Evolutionary conservation across 37 sponge, comb jelly and placozoan genomes (phyloP).

Genomic region (Crambe crambe): DNA sequence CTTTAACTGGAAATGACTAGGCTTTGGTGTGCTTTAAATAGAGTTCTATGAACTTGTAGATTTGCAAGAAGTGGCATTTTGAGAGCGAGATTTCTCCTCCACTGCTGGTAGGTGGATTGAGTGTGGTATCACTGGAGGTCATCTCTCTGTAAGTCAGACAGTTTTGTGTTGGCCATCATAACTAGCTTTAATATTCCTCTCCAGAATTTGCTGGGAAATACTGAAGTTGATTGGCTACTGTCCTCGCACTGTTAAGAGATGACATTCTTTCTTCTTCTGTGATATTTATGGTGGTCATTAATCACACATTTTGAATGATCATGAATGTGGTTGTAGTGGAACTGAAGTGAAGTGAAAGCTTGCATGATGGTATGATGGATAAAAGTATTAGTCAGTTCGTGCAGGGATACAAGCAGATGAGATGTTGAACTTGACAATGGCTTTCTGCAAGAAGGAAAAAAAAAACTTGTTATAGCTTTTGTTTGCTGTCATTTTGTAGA

Average conservation of each 20-base stretch:
- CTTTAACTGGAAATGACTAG: too few species aligned
- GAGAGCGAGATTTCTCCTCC: background rate
- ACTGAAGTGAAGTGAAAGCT: too few species aligned
- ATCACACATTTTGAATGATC: too few species aligned
- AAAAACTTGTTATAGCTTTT: too few species aligned
- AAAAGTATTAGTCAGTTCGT: background rate
- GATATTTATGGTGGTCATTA: too few species aligned
- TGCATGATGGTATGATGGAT: background rate
- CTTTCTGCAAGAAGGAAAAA: slow-evolving; percentile 19
- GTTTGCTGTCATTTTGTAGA: too few species aligned
- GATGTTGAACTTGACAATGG: slow-evolving; percentile 38
- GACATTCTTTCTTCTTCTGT: too few species aligned
- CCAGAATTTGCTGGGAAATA: background rate
- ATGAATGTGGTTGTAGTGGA: too few species aligned
- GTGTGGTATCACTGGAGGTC: background rate
- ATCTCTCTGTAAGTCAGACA: background rate
- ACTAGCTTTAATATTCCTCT: background rate
- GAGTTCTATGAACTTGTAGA: background rate
- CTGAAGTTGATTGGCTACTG: background rate
- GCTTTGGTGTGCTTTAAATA: background rate
- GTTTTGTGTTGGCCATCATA: too few species aligned
- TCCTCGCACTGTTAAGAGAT: too few species aligned
- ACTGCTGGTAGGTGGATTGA: background rate
- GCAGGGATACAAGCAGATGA: slow-evolving; percentile 1
- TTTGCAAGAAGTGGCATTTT: background rate